A percentile compares a stretch with the other conserved stretches of the same genome.
Conservation (phyloP, 2,888 invertebrate genomes). For the Leptinotarsa tumamoca region DNA sequence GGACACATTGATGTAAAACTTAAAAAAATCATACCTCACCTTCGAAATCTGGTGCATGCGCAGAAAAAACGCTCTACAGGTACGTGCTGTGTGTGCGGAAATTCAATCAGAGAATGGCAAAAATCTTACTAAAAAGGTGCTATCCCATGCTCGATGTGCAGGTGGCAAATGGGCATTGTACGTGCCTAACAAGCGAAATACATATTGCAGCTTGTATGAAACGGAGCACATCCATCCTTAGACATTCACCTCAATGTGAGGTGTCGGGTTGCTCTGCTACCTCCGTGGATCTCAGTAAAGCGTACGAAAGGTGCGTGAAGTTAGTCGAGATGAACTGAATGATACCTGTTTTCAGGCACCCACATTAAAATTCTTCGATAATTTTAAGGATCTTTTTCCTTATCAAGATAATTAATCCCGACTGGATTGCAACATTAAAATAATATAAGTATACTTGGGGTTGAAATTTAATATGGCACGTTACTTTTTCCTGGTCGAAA, state of each 20-base stretch:
- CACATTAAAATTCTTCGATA: neutral
- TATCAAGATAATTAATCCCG: too few species aligned
- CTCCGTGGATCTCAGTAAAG: neutral
- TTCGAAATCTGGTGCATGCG: constrained; percentile 34
- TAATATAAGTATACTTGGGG: too few species aligned
- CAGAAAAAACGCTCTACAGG: constrained; percentile 27
- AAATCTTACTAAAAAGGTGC: constrained; percentile 34
- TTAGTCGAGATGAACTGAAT: constrained; percentile 7
- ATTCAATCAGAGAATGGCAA: constrained; percentile 16
- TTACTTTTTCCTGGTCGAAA: too few species aligned
- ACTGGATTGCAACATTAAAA: too few species aligned
- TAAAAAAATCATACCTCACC: constrained; percentile 38
- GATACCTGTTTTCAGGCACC: neutral
- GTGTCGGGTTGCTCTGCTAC: constrained; percentile 18
- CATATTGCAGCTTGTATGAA: constrained; percentile 5
- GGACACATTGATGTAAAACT: neutral
- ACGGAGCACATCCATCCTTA: constrained; percentile 17
- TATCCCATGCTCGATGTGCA: constrained; percentile 44
- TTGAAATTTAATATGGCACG: too few species aligned
- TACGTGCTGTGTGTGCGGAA: constrained; percentile 33
- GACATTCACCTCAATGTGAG: constrained; percentile 1
- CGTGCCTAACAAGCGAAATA: constrained; percentile 35
- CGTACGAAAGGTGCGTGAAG: constrained; percentile 16
- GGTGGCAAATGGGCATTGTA: constrained; percentile 39
- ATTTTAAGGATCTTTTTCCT: too few species aligned